These are phyloP conservation scores for Ammospiza nelsoni DNA, from an alignment of 2,113 vertebrate genomes.

Conservation along the genomic window DNA sequence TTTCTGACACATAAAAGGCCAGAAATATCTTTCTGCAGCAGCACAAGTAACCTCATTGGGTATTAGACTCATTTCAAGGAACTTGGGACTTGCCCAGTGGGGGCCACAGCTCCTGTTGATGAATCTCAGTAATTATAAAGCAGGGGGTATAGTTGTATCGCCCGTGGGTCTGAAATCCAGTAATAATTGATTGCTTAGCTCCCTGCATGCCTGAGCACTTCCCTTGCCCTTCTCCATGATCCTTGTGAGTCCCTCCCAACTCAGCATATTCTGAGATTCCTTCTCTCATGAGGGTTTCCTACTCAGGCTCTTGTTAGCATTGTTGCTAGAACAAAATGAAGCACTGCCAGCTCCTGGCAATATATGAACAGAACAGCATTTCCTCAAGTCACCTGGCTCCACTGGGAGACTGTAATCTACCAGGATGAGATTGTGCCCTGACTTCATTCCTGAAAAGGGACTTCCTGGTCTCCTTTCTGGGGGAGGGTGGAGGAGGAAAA, in stretches of 20 bases:
- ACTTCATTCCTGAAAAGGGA: not conserved
- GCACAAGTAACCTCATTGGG: constrained; percentile 24
- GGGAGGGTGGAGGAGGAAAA: not conserved
- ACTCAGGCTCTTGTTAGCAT: not conserved
- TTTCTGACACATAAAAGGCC: not conserved
- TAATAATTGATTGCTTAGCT: constrained; percentile 14
- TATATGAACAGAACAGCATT: not conserved
- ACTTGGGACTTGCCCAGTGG: not conserved
- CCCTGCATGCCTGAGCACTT: not conserved
- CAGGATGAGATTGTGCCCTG: not conserved
- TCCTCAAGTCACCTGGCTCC: not conserved
- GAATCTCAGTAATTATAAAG: constrained; percentile 36
- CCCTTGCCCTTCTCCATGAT: not conserved
- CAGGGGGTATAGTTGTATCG: not conserved
- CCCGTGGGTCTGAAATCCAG: constrained; percentile 1
- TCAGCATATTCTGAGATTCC: not conserved
- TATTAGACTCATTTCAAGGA: constrained; percentile 45
- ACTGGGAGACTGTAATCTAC: not conserved
- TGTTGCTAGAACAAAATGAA: not conserved
- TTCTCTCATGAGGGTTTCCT: not conserved
- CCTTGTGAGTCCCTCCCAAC: not conserved
- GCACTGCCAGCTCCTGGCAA: not conserved
- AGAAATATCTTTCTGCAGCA: constrained; percentile 59
- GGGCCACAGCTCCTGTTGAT: constrained; percentile 4
- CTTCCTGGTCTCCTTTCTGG: not conserved